Evolutionary conservation across 2,797 vertebrate species (phyloP), one percentile per base, ranked within the genome.

Genomic region (Micropoecilia bifurca): DNA sequence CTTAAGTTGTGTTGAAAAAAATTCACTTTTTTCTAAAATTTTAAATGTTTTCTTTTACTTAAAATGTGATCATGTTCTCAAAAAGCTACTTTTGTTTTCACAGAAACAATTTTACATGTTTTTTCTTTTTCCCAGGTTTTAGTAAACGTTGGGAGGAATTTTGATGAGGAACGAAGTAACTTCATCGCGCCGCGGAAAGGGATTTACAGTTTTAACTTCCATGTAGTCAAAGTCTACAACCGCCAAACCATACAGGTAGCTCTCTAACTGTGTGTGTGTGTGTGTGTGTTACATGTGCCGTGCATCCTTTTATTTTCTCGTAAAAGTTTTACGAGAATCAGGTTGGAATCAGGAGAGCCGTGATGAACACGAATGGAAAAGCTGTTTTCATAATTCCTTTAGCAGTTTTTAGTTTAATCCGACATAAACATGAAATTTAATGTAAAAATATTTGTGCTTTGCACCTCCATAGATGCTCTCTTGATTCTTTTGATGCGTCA

Each of bases 181-280:
- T 99, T 99, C 93, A 97, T 97, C 82, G 95, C 98, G 18, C 98
- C 98, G 46, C 96, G 98, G 78, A 99, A 98, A 96, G 98, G 98
- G 89, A 99, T 99, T 96, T 99, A 99, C 97, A 99, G 98, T 96
- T 99, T 99, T 95, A 99, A 98, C 96, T 99, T 99, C 94, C 97
- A 99, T 87, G 98, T 99, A 90, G 98, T 99, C 71, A 99, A 99
- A 95, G 98, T 99, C 91, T 99, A 99, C 95, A 99, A 99, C 95
- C 96, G 98, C 84, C 98, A 99, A 95, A 99, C 97, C 83, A 99
- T 99, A 90, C 98, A 99, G 98, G 98, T 99, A 94, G 5, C 76
- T 83, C 20, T 80, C 16, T 14, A 41, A 18, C 55, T 75, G n/a
- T 76, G 63, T 79, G 8, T 76, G 12, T 86, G 75, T 74, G 71